phyloP scores from a whole-genome alignment of 2,797 vertebrate species.

The Dromococcyx pavoninus region DNA sequence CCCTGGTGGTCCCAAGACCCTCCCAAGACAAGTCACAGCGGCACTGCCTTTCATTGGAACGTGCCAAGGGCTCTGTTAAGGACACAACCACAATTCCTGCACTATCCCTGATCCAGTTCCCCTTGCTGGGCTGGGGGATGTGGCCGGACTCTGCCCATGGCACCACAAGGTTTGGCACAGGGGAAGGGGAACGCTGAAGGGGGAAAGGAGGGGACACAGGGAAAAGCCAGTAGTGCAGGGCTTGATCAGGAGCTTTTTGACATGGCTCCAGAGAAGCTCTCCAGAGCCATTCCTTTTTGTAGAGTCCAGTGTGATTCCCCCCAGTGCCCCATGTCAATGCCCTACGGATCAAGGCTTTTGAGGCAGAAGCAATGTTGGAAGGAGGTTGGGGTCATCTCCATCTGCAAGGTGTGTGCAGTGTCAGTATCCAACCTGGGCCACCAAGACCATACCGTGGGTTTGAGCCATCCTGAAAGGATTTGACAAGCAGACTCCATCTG shows the following conservation, averaged over 20 bases:
- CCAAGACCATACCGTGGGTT: too few species aligned
- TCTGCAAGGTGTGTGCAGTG: not conserved
- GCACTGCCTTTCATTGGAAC: too few species aligned
- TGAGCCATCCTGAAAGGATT: not conserved
- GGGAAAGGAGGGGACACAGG: not conserved
- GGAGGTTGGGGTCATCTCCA: not conserved
- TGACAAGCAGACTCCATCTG: not conserved
- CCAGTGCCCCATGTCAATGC: rapidly evolving
- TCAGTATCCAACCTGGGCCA: not conserved
- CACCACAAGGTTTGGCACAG: rapidly evolving
- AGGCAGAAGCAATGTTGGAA: not conserved
- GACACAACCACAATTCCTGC: not conserved
- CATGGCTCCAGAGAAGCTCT: not conserved
- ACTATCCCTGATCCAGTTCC: not conserved
- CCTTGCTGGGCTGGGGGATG: not conserved
- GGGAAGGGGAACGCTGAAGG: not conserved
- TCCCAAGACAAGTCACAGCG: too few species aligned
- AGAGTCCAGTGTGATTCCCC: too few species aligned
- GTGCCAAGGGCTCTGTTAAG: not conserved
- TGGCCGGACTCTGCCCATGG: not conserved
- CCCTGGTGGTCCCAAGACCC: not conserved
- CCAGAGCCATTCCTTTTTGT: too few species aligned
- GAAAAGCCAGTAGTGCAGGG: not conserved
- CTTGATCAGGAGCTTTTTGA: not conserved
- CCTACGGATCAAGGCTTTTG: not conserved